A percentile compares a stretch with the other conserved stretches of the same genome.
Evolutionary conservation across 1,140 invertebrate genomes (phyloP).

Genomic region (Cotesia typhae): DNA sequence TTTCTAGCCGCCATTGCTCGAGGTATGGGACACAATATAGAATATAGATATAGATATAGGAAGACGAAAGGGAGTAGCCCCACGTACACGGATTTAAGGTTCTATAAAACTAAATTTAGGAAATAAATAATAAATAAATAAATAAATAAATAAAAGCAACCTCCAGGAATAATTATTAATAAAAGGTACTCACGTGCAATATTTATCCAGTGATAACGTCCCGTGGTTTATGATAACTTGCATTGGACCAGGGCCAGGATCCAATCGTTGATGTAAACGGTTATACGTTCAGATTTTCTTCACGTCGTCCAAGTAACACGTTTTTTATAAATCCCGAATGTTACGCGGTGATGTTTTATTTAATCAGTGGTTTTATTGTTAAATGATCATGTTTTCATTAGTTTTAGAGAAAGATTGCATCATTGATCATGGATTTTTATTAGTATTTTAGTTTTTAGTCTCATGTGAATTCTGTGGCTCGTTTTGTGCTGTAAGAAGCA

Average conservation of each 20-base stretch:
- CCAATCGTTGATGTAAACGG: conserved; percentile 49
- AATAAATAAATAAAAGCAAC: background rate
- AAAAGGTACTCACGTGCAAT: conserved; percentile 57
- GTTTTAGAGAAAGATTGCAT: conserved; percentile 54
- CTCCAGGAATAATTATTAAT: background rate
- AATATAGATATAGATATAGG: background rate
- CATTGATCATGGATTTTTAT: conserved; percentile 57
- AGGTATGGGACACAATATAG: background rate
- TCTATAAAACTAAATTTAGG: background rate
- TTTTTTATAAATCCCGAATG: conserved; percentile 43
- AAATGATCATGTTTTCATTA: conserved; percentile 54
- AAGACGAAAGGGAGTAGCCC: background rate
- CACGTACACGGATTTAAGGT: background rate
- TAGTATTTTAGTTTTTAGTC: conserved; percentile 57
- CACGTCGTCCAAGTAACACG: conserved; percentile 33
- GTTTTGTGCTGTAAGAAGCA: conserved; percentile 50
- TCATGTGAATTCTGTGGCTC: conserved; percentile 52
- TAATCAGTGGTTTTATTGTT: conserved; percentile 44
- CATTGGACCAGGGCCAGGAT: conserved; percentile 52
- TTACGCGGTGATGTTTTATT: conserved; percentile 48
- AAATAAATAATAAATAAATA: conserved; percentile 7
- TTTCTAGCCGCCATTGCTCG: too few species aligned
- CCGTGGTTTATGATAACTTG: conserved; percentile 49
- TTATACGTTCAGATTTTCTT: conserved; percentile 41
- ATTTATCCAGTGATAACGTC: conserved; percentile 49